These are phyloP conservation scores for Porites australiensis DNA, from an alignment of 64 coral and sea anemone species.

Conservation along the genomic window DNA sequence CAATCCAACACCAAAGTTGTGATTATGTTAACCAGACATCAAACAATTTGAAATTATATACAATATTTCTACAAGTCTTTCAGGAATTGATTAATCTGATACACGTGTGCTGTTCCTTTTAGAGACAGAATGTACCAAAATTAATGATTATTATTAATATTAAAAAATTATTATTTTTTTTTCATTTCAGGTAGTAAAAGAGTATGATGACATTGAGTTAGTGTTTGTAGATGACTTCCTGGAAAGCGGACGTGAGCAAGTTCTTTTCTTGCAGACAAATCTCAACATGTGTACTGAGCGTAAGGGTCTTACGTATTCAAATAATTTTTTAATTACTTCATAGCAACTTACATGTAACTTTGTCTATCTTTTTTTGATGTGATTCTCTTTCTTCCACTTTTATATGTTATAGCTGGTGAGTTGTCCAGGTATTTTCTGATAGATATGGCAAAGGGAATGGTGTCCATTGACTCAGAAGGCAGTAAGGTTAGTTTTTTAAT, in stretches of 20 bases:
- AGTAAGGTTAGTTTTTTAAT: constrained; percentile 24
- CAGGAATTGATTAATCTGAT: too few relatives aligned
- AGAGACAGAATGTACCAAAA: too few relatives aligned
- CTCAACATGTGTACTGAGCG: background rate
- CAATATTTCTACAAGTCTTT: too few relatives aligned
- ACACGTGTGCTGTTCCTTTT: too few relatives aligned
- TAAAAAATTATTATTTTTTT: background rate
- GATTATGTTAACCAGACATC: too few relatives aligned
- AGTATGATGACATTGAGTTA: background rate
- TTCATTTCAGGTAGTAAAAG: constrained; percentile 44
- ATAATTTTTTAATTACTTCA: background rate
- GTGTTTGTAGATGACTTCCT: constrained; percentile 60
- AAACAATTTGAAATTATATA: too few relatives aligned
- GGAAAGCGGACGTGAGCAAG: constrained; percentile 46
- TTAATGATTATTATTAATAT: too few relatives aligned
- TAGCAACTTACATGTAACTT: background rate
- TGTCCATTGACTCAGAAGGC: background rate
- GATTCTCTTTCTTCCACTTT: background rate
- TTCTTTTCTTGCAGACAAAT: constrained; percentile 19
- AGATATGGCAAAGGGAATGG: constrained; percentile 10
- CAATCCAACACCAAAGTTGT: too few relatives aligned
- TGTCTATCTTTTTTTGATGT: background rate
- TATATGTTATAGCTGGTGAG: background rate
- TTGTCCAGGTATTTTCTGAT: constrained; percentile 18
- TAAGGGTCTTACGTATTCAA: background rate